A percentile compares a stretch with the other conserved stretches of the same genome.
phyloP scores from a whole-genome alignment of 1,140 invertebrate genomes.

The Metopolophium dirhodum region DNA sequence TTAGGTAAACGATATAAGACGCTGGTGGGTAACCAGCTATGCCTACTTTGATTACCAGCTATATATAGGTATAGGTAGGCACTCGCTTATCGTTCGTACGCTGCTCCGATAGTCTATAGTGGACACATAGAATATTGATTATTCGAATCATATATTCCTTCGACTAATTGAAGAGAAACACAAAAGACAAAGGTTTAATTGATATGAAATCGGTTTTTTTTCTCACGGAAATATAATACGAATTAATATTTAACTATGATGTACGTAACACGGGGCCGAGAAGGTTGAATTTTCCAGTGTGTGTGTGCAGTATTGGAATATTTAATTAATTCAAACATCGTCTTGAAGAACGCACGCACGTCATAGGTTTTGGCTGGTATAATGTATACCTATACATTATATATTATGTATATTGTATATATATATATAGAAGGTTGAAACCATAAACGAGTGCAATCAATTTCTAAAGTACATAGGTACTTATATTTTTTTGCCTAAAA shows the following conservation, averaged over 20 bases:
- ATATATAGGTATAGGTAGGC: not conserved
- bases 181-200: not conserved
- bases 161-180: slow-evolving; percentile 9
- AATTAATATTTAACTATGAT: not conserved
- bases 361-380: not conserved
- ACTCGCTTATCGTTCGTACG: not conserved
- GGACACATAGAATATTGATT: not conserved
- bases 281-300: slow-evolving; percentile 3
- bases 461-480: not conserved
- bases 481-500: not conserved
- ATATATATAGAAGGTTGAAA: not conserved
- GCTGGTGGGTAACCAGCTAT: not conserved
- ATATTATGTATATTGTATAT: too few relatives aligned
- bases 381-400: not conserved
- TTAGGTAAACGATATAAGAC: not conserved
- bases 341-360: not conserved
- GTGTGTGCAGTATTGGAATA: too few relatives aligned
- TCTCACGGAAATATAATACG: slow-evolving; percentile 16
- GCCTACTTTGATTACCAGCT: too few relatives aligned
- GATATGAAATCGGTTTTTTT: not conserved
- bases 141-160: not conserved
- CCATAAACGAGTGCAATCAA: not conserved
- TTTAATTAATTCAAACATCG: slow-evolving; percentile 26
- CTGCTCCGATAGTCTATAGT: too few relatives aligned
- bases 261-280: not conserved